These are phyloP conservation scores for Plutomurus gul DNA, from an alignment of 1,140 invertebrate genomes.

Conservation along the genomic window DNA sequence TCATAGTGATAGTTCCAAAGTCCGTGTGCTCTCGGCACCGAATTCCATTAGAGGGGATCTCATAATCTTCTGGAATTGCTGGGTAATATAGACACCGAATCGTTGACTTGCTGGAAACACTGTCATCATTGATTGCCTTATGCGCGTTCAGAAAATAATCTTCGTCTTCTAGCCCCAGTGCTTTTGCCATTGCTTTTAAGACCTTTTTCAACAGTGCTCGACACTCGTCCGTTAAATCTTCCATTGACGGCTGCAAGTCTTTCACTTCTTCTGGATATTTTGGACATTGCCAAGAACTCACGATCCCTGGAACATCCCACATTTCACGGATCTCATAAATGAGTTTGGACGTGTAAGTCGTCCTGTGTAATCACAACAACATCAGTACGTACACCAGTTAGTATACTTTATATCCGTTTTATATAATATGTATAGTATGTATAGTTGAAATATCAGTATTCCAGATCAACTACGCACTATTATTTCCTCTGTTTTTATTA, in stretches of 20 bases:
- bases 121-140: slow-evolving; percentile 44
- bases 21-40: slow-evolving; percentile 59
- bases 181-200: slow-evolving; percentile 36
- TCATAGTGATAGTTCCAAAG: slow-evolving; percentile 58
- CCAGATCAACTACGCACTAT: too few relatives aligned
- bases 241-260: slow-evolving; percentile 34
- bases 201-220: neutral
- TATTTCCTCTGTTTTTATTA: too few relatives aligned
- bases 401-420: too few relatives aligned
- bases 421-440: too few relatives aligned
- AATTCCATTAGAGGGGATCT: slow-evolving; percentile 48
- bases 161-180: slow-evolving; percentile 45
- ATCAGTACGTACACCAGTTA: too few relatives aligned
- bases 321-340: slow-evolving; percentile 38
- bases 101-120: slow-evolving; percentile 32
- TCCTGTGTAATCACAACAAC: neutral
- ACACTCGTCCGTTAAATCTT: slow-evolving; percentile 36
- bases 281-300: neutral
- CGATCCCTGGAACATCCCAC: slow-evolving; percentile 44
- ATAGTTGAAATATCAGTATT: too few relatives aligned
- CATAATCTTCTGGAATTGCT: slow-evolving; percentile 48
- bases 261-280: slow-evolving; percentile 43
- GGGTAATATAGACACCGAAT: slow-evolving; percentile 55
- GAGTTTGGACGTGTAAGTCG: slow-evolving; percentile 40
- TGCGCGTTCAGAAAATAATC: slow-evolving; percentile 43